Evolutionary conservation across 2,888 invertebrate species (phyloP), one percentile per base, ranked within the genome.

Genomic region (Ormyrus nitidulus): DNA sequence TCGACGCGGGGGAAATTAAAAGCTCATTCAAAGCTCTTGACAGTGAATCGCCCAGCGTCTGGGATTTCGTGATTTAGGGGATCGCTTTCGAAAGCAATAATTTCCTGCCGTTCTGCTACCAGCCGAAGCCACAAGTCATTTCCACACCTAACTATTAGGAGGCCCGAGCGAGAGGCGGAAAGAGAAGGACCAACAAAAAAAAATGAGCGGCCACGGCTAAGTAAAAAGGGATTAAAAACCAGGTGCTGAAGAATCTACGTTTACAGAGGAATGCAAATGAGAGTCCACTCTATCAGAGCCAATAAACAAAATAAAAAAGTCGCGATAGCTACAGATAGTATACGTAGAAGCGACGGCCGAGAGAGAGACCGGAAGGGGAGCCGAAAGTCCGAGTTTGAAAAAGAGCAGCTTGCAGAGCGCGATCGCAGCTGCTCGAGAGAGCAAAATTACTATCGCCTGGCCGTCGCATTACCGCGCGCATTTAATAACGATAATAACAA

Each of bases 71-170:
- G 88, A 88, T 88, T 88, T 88, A 88, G 84, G 84, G 86, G 86
- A 86, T 87, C 86, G 86, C 83, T 86, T 82, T 82, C 81, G 85
- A 87, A 86, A 87, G 86, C 87, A 86, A 87, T 86, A 88, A 87
- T 88, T 88, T 87, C 85, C 86, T 87, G 86, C 81, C 85, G 84
- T 86, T 75, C 71, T n/a, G 56, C 86, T 87, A 87, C 86, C 86
- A 85, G 82, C 86, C 86, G 84, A 85, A 86, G 86, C 87, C 87
- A 88, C 89, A 88, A 90, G 88, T 90, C 89, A 89, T 90, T 89
- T 90, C 90, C 87, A 89, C 90, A 89, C 90, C 90, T 89, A 88
- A 87, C 86, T 84, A 88, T 89, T 89, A 89, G 85, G 84, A 76
- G 80, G 69, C 74, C 34, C 75, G 65, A 54, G 64, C 53, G 46